A percentile compares a stretch with the other conserved stretches of the same genome.
Evolutionary conservation across 2,113 vertebrate genomes (phyloP).

Genomic region (Hoplias malabaricus): DNA sequence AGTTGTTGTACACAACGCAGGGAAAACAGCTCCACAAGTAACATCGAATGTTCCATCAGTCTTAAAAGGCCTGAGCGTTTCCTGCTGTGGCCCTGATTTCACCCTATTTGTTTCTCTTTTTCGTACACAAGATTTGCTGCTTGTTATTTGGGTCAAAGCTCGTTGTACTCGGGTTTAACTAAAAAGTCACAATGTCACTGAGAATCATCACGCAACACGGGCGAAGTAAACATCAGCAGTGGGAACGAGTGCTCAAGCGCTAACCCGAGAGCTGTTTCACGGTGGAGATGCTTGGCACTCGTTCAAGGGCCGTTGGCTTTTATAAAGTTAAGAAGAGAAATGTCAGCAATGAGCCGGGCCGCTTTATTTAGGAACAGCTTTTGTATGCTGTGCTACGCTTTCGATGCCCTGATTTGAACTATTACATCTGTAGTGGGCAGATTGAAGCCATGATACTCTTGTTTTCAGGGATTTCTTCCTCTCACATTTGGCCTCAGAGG

Average conservation of each 20-base stretch:
- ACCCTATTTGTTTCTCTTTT: slow-evolving; percentile 1
- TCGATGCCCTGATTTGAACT: slow-evolving; percentile 17
- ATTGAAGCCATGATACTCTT: neutral
- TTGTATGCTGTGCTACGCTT: slow-evolving; percentile 12
- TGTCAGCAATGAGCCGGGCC: neutral
- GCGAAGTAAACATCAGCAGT: slow-evolving; percentile 5
- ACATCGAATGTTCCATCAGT: neutral
- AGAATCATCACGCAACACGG: neutral
- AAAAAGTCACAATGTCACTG: slow-evolving; percentile 14
- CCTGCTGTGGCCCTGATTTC: neutral
- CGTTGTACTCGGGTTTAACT: neutral
- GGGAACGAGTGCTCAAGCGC: slow-evolving; percentile 13
- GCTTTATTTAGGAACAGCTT: slow-evolving; percentile 3
- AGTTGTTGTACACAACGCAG: slow-evolving; percentile 6
- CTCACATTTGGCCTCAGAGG: slow-evolving; percentile 26
- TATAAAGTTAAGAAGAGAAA: slow-evolving; percentile 21
- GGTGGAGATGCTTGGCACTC: neutral
- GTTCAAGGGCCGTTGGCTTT: slow-evolving; percentile 7
- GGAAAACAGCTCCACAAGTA: slow-evolving; percentile 2
- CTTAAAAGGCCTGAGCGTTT: neutral
- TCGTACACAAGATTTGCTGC: neutral
- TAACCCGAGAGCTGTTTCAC: neutral
- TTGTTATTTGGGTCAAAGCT: neutral
- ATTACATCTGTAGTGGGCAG: neutral
- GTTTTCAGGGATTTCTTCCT: slow-evolving; percentile 14